A percentile compares a stretch with the other conserved stretches of the same genome.
Evolutionary conservation across 1,140 invertebrate species (phyloP).

Genomic region (Anoplophora glabripennis): DNA sequence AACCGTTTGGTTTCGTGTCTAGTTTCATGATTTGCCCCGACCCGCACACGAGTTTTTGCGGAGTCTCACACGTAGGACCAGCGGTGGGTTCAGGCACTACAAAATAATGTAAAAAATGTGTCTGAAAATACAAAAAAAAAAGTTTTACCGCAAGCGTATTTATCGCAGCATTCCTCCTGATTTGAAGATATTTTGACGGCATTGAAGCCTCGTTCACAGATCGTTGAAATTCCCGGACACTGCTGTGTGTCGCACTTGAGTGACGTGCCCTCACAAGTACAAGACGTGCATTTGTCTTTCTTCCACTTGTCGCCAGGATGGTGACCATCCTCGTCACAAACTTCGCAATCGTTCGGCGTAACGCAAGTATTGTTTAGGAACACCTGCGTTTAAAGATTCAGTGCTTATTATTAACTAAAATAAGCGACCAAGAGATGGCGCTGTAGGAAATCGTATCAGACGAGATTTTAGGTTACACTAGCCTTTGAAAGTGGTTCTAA

Average conservation of each 20-base stretch:
- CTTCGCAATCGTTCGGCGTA: conserved; percentile 57
- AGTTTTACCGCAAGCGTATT: conserved; percentile 62
- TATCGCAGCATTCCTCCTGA: conserved; percentile 63
- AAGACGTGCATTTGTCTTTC: conserved; percentile 72
- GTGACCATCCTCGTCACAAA: conserved; percentile 60
- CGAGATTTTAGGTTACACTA: no score
- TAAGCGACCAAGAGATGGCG: no score
- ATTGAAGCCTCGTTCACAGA: conserved; percentile 56
- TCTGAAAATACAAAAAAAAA: no score
- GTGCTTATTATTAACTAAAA: conserved; percentile 1
- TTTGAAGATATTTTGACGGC: conserved; percentile 55
- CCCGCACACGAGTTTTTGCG: conserved; percentile 65
- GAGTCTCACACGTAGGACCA: conserved; percentile 57
- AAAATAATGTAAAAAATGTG: not conserved
- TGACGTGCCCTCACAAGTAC: conserved; percentile 59
- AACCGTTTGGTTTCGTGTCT: conserved; percentile 58
- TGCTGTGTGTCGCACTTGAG: conserved; percentile 57
- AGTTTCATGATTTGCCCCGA: conserved; percentile 66
- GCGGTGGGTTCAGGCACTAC: conserved; percentile 55
- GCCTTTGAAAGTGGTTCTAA: no score
- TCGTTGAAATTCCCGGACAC: conserved; percentile 58
- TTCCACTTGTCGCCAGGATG: conserved; percentile 55
- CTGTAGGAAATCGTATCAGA: no score
- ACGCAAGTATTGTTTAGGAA: conserved; percentile 61
- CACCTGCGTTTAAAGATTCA: conserved; percentile 48